Evolutionary conservation across 2,113 vertebrate species (phyloP).

Genomic region (Amblyopsis rosae): DNA sequence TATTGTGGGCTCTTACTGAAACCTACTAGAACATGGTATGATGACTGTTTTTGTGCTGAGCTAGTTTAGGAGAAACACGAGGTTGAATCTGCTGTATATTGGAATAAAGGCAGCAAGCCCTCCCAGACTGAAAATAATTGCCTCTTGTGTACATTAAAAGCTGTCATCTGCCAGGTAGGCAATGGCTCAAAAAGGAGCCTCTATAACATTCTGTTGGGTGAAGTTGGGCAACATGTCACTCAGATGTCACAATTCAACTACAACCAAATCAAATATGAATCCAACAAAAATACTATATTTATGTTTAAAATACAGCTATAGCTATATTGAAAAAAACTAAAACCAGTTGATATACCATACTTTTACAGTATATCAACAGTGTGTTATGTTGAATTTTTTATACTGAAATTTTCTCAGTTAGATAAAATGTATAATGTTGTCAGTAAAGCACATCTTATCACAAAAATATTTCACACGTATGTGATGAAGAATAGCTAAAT

Average conservation of each 20-base stretch:
- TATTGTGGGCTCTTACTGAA: neutral
- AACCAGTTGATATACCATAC: neutral
- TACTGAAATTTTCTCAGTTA: neutral
- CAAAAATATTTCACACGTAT: neutral
- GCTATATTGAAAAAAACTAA: neutral
- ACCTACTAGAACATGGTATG: neutral
- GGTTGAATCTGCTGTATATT: neutral
- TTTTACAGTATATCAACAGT: too few relatives aligned
- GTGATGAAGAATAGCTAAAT: slow-evolving; percentile 2
- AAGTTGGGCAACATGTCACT: neutral
- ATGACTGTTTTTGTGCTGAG: neutral
- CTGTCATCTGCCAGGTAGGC: too few relatives aligned
- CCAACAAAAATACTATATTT: neutral
- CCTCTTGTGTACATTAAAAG: neutral
- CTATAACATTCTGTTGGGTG: too few relatives aligned
- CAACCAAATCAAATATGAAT: neutral
- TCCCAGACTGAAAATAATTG: neutral
- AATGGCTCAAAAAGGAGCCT: too few relatives aligned
- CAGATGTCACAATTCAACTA: neutral
- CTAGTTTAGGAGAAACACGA: neutral
- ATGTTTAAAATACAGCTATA: neutral
- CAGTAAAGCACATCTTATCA: slow-evolving; percentile 16
- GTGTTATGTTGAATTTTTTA: neutral
- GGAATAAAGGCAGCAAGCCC: neutral
- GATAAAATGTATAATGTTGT: too few relatives aligned